These are phyloP conservation scores for Brachyhypopomus occidentalis DNA, from an alignment of 2,113 vertebrate genomes.

Conservation along the genomic window DNA sequence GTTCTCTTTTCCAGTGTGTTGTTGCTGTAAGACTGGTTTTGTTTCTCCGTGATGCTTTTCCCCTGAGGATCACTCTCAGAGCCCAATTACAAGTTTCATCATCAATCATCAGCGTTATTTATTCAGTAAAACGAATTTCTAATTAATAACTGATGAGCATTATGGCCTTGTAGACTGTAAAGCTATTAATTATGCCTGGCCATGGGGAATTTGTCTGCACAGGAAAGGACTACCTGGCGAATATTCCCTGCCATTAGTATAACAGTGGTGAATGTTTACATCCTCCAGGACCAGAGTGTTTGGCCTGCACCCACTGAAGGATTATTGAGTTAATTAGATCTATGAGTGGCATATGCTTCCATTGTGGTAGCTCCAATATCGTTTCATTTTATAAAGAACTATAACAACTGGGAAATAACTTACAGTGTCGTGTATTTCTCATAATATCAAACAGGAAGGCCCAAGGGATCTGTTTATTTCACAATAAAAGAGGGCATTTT, in stretches of 20 bases:
- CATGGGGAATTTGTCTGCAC: conserved; percentile 82
- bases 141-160: conserved; percentile 99
- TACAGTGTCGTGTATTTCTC: conserved; percentile 25
- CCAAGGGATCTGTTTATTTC: conserved; percentile 35
- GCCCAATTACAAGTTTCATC: conserved; percentile 98
- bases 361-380: conserved; percentile 45
- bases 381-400: conserved; percentile 24
- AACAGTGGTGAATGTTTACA: conserved; percentile 72
- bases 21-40: conserved; percentile 83
- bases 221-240: conserved; percentile 81
- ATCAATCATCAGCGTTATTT: conserved; percentile 99
- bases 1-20: conserved; percentile 29
- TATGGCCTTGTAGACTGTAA: conserved; percentile 95
- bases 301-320: conserved; percentile 63
- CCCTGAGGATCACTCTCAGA: conserved; percentile 85
- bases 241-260: conserved; percentile 82
- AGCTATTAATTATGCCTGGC: conserved; percentile 95
- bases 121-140: conserved; percentile 99
- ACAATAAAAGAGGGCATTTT: conserved; percentile 33
- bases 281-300: conserved; percentile 73
- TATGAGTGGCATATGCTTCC: conserved; percentile 61
- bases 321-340: conserved; percentile 68
- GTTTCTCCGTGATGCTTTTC: conserved; percentile 81
- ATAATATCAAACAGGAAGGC: conserved; percentile 26
- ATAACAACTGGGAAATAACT: conserved; percentile 33